phyloP scores from a whole-genome alignment of 2,888 invertebrate species.

The Hypsopygia costalis region DNA sequence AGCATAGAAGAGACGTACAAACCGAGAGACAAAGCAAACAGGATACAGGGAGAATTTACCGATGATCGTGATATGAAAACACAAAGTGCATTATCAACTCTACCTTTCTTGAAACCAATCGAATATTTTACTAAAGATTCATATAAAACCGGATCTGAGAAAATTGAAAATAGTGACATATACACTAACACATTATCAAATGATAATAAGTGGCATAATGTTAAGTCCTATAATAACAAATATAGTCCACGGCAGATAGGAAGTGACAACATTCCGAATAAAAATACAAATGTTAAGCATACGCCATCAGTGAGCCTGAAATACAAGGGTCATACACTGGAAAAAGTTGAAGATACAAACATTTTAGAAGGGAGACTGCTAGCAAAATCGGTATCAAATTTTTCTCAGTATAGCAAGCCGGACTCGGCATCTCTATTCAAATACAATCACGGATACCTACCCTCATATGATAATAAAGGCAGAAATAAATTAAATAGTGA shows the following conservation, averaged over 20 bases:
- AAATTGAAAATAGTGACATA: conserved; percentile 28
- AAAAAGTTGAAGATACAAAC: conserved; percentile 30
- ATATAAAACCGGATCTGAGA: conserved; percentile 21
- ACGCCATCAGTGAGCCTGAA: conserved; percentile 42
- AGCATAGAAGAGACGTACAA: conserved; percentile 16
- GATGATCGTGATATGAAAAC: conserved; percentile 10
- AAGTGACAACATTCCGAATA: conserved; percentile 30
- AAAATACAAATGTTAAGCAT: conserved; percentile 32
- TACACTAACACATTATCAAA: conserved; percentile 47
- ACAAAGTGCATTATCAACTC: conserved; percentile 38
- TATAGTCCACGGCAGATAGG: conserved; percentile 51
- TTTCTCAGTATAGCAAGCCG: conserved; percentile 33
- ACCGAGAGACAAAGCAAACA: no score
- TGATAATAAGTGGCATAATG: conserved; percentile 64
- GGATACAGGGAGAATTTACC: no score
- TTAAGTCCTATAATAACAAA: conserved; percentile 57
- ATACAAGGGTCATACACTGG: conserved; percentile 39
- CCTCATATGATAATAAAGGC: conserved; percentile 27
- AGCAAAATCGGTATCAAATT: conserved; percentile 50
- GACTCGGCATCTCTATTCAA: conserved; percentile 50
- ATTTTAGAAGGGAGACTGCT: conserved; percentile 42
- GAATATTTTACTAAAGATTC: conserved; percentile 43
- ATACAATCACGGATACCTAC: conserved; percentile 57
- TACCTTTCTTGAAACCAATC: conserved; percentile 58
- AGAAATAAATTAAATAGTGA: conserved; percentile 20